phyloP scores from a whole-genome alignment of 1,140 invertebrate genomes.

The Cardiocondyla obscurior region DNA sequence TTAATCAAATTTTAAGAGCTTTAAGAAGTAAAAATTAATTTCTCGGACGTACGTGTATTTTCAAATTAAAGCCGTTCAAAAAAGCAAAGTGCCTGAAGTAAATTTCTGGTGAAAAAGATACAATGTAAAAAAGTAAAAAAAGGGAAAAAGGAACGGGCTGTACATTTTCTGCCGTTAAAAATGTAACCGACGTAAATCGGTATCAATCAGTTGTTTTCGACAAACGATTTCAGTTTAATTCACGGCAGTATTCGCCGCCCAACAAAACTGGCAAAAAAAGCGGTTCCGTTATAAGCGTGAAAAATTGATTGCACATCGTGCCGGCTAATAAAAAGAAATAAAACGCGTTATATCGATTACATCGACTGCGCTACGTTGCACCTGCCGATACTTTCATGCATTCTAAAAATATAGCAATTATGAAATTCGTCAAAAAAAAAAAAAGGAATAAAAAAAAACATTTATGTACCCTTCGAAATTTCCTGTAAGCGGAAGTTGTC shows the following conservation, averaged over 20 bases:
- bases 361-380: constrained; percentile 3
- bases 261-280: constrained; percentile 25
- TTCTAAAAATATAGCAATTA: constrained; percentile 40
- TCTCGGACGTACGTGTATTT: not conserved
- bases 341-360: constrained; percentile 37
- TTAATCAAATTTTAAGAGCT: not conserved
- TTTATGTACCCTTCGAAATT: not conserved
- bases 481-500: not conserved
- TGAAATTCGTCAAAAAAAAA: constrained; percentile 15
- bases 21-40: not conserved
- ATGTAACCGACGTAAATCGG: constrained; percentile 42
- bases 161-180: constrained; percentile 26
- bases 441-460: constrained; percentile 23
- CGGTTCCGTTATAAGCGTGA: constrained; percentile 47
- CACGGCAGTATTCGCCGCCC: constrained; percentile 12
- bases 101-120: not conserved
- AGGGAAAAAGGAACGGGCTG: no score
- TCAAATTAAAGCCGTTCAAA: not conserved
- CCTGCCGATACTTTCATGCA: constrained; percentile 9
- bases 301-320: constrained; percentile 51
- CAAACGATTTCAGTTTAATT: constrained; percentile 53
- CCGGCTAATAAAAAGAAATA: constrained; percentile 49
- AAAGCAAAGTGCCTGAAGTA: constrained; percentile 8
- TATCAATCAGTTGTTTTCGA: constrained; percentile 55
- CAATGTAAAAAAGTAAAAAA: not conserved